Evolutionary conservation across 2,113 vertebrate species (phyloP).

Genomic region (Origma solitaria): DNA sequence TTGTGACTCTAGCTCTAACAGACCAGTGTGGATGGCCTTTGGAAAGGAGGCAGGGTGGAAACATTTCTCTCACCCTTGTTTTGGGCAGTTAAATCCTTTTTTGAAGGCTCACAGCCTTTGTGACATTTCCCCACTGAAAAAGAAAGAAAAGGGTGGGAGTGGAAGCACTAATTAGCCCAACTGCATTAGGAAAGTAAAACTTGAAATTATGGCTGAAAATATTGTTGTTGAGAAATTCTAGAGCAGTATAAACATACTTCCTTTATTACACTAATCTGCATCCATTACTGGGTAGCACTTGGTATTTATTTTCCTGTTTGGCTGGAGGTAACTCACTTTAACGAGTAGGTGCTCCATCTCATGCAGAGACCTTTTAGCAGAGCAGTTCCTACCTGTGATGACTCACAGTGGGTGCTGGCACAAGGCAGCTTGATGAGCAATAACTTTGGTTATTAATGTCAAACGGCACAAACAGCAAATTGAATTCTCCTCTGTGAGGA

Average conservation of each 20-base stretch:
- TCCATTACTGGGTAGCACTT: not conserved
- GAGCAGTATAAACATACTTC: not conserved
- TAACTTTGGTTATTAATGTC: slow-evolving; percentile 1
- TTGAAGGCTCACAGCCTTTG: not conserved
- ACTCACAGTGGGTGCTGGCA: not conserved
- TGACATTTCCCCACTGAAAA: not conserved
- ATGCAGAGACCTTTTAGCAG: not conserved
- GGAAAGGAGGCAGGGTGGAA: not conserved
- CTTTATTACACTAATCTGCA: not conserved
- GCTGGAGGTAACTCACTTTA: not conserved
- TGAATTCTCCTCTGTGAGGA: not conserved
- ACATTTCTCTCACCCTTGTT: not conserved
- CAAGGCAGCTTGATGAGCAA: not conserved
- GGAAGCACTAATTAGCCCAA: not conserved
- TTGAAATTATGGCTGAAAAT: not conserved
- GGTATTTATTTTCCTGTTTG: not conserved
- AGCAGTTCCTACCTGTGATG: not conserved
- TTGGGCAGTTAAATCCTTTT: not conserved
- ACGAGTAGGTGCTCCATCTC: not conserved
- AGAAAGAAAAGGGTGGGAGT: not conserved
- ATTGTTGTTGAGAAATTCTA: not conserved
- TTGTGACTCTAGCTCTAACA: not conserved
- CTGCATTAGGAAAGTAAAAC: not conserved
- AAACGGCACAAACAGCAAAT: not conserved
- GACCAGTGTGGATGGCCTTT: not conserved